Evolutionary conservation across 1,140 invertebrate species (phyloP).

Genomic region (Lycorma delicatula): DNA sequence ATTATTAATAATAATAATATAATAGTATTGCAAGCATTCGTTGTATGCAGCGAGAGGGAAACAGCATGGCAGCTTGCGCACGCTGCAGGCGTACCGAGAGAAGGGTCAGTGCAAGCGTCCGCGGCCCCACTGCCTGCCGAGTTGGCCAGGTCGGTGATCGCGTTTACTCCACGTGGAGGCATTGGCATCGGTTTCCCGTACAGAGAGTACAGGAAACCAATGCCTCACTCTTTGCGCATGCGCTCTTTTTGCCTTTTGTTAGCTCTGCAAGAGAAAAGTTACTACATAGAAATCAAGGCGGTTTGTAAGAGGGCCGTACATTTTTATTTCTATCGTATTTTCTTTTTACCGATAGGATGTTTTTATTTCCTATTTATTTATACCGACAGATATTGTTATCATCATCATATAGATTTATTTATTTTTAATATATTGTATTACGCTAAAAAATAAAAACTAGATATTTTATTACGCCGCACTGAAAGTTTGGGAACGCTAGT

Average conservation of each 20-base stretch:
- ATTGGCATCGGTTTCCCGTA: not conserved
- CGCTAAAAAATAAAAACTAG: too few species aligned
- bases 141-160: constrained; percentile 5
- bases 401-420: not conserved
- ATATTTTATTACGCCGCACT: too few species aligned
- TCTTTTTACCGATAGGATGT: not conserved
- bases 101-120: too few species aligned
- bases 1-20: too few species aligned
- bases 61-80: too few species aligned
- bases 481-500: too few species aligned
- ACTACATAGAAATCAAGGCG: too few species aligned
- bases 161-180: constrained; percentile 3
- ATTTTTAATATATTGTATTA: not conserved
- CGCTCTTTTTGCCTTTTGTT: not conserved
- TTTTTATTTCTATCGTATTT: not conserved
- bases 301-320: not conserved
- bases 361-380: not conserved
- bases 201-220: not conserved
- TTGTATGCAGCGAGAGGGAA: too few species aligned
- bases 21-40: too few species aligned
- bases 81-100: too few species aligned
- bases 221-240: not conserved
- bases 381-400: not conserved
- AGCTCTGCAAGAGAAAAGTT: too few species aligned
- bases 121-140: not conserved